These are phyloP conservation scores for Drosophila serrata DNA, from an alignment of 1,140 invertebrate genomes.

Conservation along the genomic window DNA sequence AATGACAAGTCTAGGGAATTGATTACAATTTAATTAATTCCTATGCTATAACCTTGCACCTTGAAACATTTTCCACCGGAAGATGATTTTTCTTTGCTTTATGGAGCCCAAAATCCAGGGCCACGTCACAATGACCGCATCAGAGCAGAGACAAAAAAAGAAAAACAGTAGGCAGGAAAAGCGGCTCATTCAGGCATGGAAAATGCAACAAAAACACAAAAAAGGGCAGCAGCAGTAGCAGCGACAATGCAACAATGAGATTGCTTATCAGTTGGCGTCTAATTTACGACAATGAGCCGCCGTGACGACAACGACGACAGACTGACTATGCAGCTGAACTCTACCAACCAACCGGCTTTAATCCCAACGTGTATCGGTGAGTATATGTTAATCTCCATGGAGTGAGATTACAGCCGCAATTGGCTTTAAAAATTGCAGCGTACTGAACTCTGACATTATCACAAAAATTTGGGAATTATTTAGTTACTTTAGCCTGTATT, in stretches of 20 bases:
- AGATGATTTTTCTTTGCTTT: slow-evolving; percentile 27
- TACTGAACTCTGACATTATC: slow-evolving; percentile 24
- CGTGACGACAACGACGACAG: slow-evolving; percentile 37
- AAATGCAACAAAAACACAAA: slow-evolving; percentile 35
- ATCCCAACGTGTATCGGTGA: slow-evolving; percentile 31
- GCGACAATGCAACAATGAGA: slow-evolving; percentile 79
- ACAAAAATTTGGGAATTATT: neutral
- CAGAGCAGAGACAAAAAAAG: slow-evolving; percentile 17
- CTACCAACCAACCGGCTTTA: slow-evolving; percentile 19
- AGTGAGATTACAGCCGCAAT: slow-evolving; percentile 16
- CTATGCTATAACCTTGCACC: neutral
- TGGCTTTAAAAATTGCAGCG: slow-evolving; percentile 18
- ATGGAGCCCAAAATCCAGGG: slow-evolving; percentile 32
- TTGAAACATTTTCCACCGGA: slow-evolving; percentile 11
- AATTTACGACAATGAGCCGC: slow-evolving; percentile 83
- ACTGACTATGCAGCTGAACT: slow-evolving; percentile 64
- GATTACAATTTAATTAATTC: neutral
- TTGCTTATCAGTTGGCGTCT: slow-evolving; percentile 83
- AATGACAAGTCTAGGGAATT: neutral
- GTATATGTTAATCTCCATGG: slow-evolving; percentile 39
- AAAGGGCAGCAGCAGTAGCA: slow-evolving; percentile 31
- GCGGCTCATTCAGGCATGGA: slow-evolving; percentile 42
- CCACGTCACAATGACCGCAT: slow-evolving; percentile 35
- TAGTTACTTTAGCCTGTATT: too few species aligned
- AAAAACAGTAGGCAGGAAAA: slow-evolving; percentile 16